Evolutionary conservation across 2,797 vertebrate genomes (phyloP), one percentile per base, ranked within the genome.

Genomic region (Amphiprion clarkii): DNA sequence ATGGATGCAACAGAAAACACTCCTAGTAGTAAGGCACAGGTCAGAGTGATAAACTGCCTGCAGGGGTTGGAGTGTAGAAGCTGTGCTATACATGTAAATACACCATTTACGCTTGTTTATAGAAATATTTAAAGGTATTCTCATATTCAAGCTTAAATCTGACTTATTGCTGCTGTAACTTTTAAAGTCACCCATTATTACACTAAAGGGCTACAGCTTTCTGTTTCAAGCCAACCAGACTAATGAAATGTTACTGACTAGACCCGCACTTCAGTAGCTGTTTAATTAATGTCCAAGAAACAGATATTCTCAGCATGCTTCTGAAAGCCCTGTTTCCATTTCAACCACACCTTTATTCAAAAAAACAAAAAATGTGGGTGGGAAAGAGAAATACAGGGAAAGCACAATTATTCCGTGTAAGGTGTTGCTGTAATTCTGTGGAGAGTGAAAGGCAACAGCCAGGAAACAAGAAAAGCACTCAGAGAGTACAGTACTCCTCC

Each of bases 361-460:
- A 9, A 44, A 67, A 27, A 27, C 0, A 3, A 23, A 57, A 75
- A 55, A 64, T 46, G 33, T 55, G 56, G 62, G 36, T 2, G 17
- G 17, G 5, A 19, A 19, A 27, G 69, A 36, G 23, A 27, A 82
- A 74, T 5, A 60, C 23, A 39, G 53, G 55, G 44, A 56, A 75
- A 72, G 70, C 10, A 2, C 76, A 82, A 76, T 39, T n/a, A 44
- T 74, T 77, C 61, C 68, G 54, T 67, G 13, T 21, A 36, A 49
- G 54, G 36, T 69, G 48, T 61, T 67, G 74, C 58, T 62, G 76
- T 19, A 55, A 59, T 76, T 79, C 52, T 67, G 80, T 64, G 56
- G 36, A 78, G 49, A 82, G 64, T 67, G 59, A 78, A 80, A 85
- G 39, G 44, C 70, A 76, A 52, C 75, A 71, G 77, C 71, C 49